Conservation (phyloP, 2,888 invertebrate species). For the Diadegma fenestrale region DNA sequence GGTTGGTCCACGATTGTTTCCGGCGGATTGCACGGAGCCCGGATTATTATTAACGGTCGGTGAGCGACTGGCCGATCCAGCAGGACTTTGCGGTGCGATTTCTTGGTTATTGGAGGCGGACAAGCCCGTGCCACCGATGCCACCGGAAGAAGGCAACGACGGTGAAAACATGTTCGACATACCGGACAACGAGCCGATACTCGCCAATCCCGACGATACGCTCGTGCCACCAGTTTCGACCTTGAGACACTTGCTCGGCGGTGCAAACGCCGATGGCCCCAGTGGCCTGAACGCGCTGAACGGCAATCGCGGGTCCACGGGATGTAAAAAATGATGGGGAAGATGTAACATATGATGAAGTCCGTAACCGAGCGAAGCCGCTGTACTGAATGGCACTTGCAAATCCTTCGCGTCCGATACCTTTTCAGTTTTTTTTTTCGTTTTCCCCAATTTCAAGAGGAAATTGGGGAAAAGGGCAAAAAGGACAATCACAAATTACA, state of each 20-base stretch:
- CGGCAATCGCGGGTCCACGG: constrained; percentile 88
- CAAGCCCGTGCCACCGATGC: constrained; percentile 72
- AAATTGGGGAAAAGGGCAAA: background rate
- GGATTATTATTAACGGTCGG: constrained; percentile 76
- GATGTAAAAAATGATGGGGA: constrained; percentile 90
- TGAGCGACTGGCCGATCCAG: constrained; percentile 83
- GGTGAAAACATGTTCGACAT: constrained; percentile 84
- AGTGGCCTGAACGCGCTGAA: constrained; percentile 88
- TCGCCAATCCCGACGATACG: constrained; percentile 81
- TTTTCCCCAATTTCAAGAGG: background rate
- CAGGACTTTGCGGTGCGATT: constrained; percentile 82
- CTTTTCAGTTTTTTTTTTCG: constrained; percentile 69
- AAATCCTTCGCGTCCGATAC: constrained; percentile 87
- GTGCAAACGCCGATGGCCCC: constrained; percentile 89
- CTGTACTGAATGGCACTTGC: constrained; percentile 88
- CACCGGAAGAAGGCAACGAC: constrained; percentile 78
- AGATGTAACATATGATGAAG: constrained; percentile 90
- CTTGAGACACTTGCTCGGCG: constrained; percentile 87
- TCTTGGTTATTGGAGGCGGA: constrained; percentile 72
- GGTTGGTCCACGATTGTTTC: constrained; percentile 79
- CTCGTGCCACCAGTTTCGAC: constrained; percentile 80
- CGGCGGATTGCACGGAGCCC: constrained; percentile 67
- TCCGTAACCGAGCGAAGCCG: constrained; percentile 87
- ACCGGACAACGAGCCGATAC: constrained; percentile 81
- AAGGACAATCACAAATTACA: constrained; percentile 3